Base-by-base conservation (phyloP, 1,140 invertebrate genomes). In the Bombus superbus region DNA sequence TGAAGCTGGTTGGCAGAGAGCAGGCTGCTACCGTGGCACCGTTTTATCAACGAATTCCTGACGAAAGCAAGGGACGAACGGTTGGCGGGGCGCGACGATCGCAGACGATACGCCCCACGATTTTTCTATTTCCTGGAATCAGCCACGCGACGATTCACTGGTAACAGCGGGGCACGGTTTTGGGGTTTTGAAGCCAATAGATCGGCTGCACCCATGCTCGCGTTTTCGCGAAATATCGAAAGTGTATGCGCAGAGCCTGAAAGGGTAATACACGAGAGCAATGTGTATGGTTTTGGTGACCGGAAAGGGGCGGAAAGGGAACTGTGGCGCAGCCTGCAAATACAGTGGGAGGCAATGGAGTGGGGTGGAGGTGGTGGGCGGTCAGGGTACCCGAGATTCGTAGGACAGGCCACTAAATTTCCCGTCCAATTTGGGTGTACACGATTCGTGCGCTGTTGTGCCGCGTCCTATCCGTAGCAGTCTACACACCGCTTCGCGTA, bases 381-480 rank as follows among this genome's bases (percentile, higher is more conserved):
- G 32, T n/a, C 66, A 85, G 90, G 90, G 84, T 75, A 89, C 86
- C 88, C 92, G 92, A 94, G 92, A 94, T 93, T 94, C 91, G 86
- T 79, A 86, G 87, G 89, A 94, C 92, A 93, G 90, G 88, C 92
- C 92, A 93, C 92, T 94, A 94, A 94, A 95, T 95, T 94, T 94
- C 92, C 93, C 90, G 91, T 94, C 92, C 94, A 94, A 95, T 94
- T 94, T 94, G 82, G 86, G 83, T 86, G 82, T 93, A 93, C 93
- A 93, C 90, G 88, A 91, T 91, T 85, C 74, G 89, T 79, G 66
- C 78, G 83, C 72, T 76, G 66, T 85, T 86, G 77, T 77, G 80
- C 75, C 32, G 42, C 80, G 68, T 73, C 44, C 72, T 86, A 28
- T 35, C 64, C 71, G 38, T 40, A 9, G 38, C 81, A 28, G 47